Conservation (phyloP, 2,888 invertebrate species). For the Drepanosiphum platanoidis region DNA sequence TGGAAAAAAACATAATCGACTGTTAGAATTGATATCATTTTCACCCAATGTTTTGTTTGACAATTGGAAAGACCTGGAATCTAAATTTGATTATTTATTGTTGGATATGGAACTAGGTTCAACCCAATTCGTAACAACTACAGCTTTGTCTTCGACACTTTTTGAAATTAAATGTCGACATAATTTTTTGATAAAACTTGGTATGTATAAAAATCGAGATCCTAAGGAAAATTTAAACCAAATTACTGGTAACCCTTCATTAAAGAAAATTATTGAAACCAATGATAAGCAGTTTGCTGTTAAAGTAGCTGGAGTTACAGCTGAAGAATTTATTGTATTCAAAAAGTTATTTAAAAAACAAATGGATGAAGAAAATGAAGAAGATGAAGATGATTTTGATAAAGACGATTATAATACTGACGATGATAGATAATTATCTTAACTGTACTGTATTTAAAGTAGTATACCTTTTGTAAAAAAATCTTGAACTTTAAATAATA, state of each 20-base stretch:
- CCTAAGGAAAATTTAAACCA: conserved; percentile 26
- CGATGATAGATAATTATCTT: conserved; percentile 12
- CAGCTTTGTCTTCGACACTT: conserved; percentile 40
- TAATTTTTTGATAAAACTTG: conserved; percentile 46
- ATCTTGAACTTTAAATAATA: background rate
- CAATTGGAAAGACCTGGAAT: conserved; percentile 20
- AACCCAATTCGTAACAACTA: conserved; percentile 51
- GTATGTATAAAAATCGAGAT: conserved; percentile 36
- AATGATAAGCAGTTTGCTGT: conserved; percentile 51
- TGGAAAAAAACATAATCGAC: conserved; percentile 49
- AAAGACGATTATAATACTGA: conserved; percentile 1
- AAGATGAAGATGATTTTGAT: conserved; percentile 26
- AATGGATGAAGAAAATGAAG: conserved; percentile 23
- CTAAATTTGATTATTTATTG: conserved; percentile 53
- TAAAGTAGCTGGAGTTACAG: conserved; percentile 48
- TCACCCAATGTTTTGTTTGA: conserved; percentile 56
- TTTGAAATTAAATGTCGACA: conserved; percentile 58
- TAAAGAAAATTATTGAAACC: conserved; percentile 54
- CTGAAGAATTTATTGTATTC: conserved; percentile 51
- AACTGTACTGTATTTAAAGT: background rate
- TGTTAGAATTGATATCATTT: conserved; percentile 52
- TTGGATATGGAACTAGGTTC: conserved; percentile 51
- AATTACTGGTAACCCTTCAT: conserved; percentile 38
- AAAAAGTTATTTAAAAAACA: conserved; percentile 49
- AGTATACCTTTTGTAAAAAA: background rate